Evolutionary conservation across 2,888 invertebrate species (phyloP).

Genomic region (Acrobasis repandana): DNA sequence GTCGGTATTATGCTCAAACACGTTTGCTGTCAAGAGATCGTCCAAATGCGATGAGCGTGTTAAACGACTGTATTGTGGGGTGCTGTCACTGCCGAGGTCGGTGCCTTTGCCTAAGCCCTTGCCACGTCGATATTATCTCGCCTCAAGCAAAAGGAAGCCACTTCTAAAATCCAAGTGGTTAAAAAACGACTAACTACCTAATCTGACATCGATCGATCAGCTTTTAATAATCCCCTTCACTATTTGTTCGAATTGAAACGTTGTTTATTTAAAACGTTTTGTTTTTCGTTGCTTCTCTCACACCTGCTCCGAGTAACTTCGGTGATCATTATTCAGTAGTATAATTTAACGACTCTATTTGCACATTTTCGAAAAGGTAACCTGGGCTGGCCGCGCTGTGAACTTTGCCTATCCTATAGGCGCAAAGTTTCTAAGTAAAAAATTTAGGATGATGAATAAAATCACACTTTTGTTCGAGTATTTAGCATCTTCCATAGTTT

Average conservation of each 20-base stretch:
- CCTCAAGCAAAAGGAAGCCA: slow-evolving; percentile 60
- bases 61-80: slow-evolving; percentile 77
- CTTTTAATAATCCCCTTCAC: slow-evolving; percentile 42
- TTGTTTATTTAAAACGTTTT: slow-evolving; percentile 31
- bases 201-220: slow-evolving; percentile 54
- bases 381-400: too few species aligned
- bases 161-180: slow-evolving; percentile 42
- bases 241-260: slow-evolving; percentile 33
- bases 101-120: slow-evolving; percentile 60
- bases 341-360: too few species aligned
- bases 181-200: slow-evolving; percentile 46
- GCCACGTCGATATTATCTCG: slow-evolving; percentile 62
- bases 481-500: too few species aligned
- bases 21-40: slow-evolving; percentile 70
- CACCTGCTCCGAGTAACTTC: background rate
- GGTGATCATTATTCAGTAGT: background rate
- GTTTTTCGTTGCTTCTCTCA: slow-evolving; percentile 1
- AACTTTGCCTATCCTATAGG: too few species aligned
- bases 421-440: too few species aligned
- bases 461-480: too few species aligned
- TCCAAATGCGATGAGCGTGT: slow-evolving; percentile 77
- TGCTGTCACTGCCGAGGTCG: slow-evolving; percentile 67
- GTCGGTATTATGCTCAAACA: slow-evolving; percentile 47
- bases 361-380: too few species aligned
- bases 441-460: too few species aligned